phyloP scores from a whole-genome alignment of 2,797 vertebrate species.

The Caiman crocodilus region DNA sequence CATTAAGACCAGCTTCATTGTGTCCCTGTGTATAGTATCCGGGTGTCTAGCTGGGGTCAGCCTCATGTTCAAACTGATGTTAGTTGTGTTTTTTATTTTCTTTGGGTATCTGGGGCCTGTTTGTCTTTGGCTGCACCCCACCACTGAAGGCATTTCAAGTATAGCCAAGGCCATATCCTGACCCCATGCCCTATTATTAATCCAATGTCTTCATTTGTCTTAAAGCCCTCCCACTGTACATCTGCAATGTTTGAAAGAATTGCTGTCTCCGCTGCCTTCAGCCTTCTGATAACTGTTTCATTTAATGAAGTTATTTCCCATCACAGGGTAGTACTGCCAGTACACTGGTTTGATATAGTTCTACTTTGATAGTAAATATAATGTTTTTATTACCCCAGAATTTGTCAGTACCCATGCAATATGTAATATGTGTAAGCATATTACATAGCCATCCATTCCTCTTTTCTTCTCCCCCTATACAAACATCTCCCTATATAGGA shows the following conservation, averaged over 20 bases:
- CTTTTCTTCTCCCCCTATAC: too few species aligned
- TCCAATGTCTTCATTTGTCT: background rate
- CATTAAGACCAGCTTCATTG: background rate
- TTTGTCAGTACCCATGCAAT: too few species aligned
- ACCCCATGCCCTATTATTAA: background rate
- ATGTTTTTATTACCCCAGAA: too few species aligned
- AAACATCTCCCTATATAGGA: too few species aligned
- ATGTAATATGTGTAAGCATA: too few species aligned
- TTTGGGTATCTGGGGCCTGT: background rate
- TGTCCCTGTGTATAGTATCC: background rate
- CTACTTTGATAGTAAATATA: background rate
- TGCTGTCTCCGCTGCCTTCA: background rate
- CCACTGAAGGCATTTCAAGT: background rate
- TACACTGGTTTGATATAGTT: background rate
- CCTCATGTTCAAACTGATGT: rapidly evolving
- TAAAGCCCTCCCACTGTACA: background rate
- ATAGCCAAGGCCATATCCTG: background rate
- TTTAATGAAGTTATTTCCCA: background rate
- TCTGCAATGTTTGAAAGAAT: background rate
- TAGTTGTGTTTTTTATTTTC: rapidly evolving
- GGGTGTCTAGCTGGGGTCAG: rapidly evolving
- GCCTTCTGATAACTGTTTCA: background rate
- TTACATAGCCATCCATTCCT: too few species aligned
- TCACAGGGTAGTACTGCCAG: background rate
- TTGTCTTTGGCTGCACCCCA: background rate